Conservation (phyloP, 2,113 vertebrate genomes). For the Carlito syrichta region DNA sequence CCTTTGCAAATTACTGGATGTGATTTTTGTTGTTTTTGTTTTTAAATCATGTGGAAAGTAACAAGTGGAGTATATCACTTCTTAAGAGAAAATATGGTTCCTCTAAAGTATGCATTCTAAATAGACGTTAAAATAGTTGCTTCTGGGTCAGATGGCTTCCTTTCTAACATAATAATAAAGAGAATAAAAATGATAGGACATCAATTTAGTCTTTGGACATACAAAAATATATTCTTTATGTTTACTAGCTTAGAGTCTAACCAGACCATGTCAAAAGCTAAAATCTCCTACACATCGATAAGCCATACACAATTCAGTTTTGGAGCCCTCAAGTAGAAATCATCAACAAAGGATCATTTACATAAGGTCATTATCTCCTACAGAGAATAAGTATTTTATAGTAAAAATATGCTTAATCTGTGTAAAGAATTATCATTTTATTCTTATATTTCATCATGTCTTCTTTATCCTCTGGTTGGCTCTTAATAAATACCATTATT, state of each 20-base stretch:
- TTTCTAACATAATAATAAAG: constrained; percentile 20
- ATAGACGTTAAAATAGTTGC: background rate
- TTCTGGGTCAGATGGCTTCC: background rate
- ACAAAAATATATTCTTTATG: background rate
- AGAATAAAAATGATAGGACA: background rate
- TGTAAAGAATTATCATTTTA: constrained; percentile 28
- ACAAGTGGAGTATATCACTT: background rate
- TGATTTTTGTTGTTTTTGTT: background rate
- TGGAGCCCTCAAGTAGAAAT: constrained; percentile 44
- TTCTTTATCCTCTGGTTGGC: background rate
- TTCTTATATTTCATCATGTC: background rate
- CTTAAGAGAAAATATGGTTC: background rate
- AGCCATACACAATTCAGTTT: constrained; percentile 28
- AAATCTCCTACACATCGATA: constrained; percentile 47
- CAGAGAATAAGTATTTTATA: constrained; percentile 29
- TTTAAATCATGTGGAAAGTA: constrained; percentile 8
- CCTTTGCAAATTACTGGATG: constrained; percentile 17
- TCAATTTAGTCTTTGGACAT: background rate
- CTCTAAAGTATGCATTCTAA: background rate
- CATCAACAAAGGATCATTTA: constrained; percentile 29
- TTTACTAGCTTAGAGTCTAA: constrained; percentile 30
- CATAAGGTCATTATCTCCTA: background rate
- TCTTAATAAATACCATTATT: constrained; percentile 12
- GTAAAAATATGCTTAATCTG: constrained; percentile 44
- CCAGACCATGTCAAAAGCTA: background rate